Conservation (phyloP, 1,140 invertebrate species). For the Scaptomyza pallida region DNA sequence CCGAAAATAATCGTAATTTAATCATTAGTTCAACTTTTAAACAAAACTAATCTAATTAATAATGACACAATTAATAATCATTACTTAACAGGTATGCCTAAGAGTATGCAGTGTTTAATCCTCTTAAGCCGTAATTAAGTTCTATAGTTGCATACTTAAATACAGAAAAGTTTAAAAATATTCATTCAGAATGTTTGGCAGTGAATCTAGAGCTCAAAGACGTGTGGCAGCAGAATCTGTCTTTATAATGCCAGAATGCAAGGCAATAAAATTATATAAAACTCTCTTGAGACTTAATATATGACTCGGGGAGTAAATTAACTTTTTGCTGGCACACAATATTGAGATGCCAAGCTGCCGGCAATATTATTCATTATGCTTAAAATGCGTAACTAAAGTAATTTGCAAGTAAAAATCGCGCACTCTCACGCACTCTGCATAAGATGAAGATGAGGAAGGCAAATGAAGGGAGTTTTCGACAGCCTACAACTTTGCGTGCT, state of each 20-base stretch:
- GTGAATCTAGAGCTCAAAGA: not conserved
- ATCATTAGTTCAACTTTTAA: no score
- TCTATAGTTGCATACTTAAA: conserved; percentile 10
- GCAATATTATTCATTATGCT: conserved; percentile 70
- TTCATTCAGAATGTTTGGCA: not conserved
- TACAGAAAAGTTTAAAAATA: not conserved
- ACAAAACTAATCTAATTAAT: no score
- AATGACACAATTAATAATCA: no score
- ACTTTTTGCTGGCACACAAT: conserved; percentile 40
- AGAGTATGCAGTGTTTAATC: conserved; percentile 7
- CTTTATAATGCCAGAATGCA: conserved; percentile 11
- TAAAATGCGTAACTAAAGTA: conserved; percentile 78
- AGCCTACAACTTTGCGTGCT: conserved; percentile 48
- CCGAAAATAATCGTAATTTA: no score
- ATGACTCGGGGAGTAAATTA: conserved; percentile 40
- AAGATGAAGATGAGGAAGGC: not conserved
- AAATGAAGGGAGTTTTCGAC: not conserved
- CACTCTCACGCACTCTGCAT: conserved; percentile 33
- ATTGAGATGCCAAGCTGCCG: conserved; percentile 22
- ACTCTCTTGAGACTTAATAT: conserved; percentile 34
- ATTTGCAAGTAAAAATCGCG: conserved; percentile 69
- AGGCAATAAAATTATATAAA: conserved; percentile 43
- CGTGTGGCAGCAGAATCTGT: not conserved
- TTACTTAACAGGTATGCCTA: not conserved
- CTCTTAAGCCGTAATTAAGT: not conserved